phyloP scores from a whole-genome alignment of 2,888 invertebrate species.

The Bruchidius siliquastri region DNA sequence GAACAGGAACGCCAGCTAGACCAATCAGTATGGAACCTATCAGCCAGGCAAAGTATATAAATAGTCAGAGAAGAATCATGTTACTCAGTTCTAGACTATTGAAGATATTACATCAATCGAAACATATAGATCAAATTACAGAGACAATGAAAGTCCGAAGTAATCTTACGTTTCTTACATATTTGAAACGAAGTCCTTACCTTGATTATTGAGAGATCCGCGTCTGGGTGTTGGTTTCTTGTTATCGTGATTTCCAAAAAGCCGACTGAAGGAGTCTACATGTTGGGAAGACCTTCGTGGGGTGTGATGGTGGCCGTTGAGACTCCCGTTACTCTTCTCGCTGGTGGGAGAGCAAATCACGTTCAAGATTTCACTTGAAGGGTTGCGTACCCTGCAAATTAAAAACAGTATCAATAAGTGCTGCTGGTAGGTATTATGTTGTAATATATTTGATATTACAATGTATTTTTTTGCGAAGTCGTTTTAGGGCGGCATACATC shows the following conservation, averaged over 20 bases:
- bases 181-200: conserved; percentile 23
- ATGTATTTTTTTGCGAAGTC: too few species aligned
- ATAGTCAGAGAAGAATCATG: too few species aligned
- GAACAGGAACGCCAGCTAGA: too few species aligned
- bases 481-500: too few species aligned
- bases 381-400: conserved; percentile 45
- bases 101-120: too few species aligned
- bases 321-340: conserved; percentile 23
- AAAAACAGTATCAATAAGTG: conserved; percentile 11
- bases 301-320: conserved; percentile 18
- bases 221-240: conserved; percentile 39
- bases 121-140: too few species aligned
- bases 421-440: background rate
- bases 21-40: too few species aligned
- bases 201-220: conserved; percentile 44
- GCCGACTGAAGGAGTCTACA: conserved; percentile 43
- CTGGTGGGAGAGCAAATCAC: conserved; percentile 37
- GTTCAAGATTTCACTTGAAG: conserved; percentile 45
- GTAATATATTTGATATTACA: background rate
- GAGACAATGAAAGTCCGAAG: too few species aligned
- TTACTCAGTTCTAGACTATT: too few species aligned
- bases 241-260: conserved; percentile 40
- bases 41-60: too few species aligned
- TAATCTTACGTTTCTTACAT: too few species aligned
- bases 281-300: conserved; percentile 36